Base-by-base conservation (phyloP, 2,797 vertebrate genomes). In the Bufotes viridis region DNA sequence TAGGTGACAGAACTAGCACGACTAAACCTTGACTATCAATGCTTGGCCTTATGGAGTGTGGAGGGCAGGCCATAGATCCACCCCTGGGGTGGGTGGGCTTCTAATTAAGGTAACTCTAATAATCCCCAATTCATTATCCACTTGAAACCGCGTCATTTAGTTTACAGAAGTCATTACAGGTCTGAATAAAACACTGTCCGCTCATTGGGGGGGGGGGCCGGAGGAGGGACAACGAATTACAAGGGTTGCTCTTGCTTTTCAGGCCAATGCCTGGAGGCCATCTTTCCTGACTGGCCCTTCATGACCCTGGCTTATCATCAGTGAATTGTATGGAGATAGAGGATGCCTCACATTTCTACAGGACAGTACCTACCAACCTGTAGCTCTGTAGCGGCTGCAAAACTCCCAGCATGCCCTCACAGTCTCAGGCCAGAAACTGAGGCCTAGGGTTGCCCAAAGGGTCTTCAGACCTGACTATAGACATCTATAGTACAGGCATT, bases 121-220 rank as follows among this genome's bases (percentile, higher is more conserved):
- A 51, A 81, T 65, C 60, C 34, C 34, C 61, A 65, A 81, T 65
- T 81, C 34, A 81, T 81, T 81, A 81, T 81, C 80, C 61, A 81
- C 80, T 81, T 67, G 3, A 81, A 67, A 51, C 34, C 22, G 65
- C 60, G 12, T 81, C 80, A 51, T 20, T 51, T 49, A 65, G 57
- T 51, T 81, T 65, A 81, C 63, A 67, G 49, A 65, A 81, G 60
- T 81, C 80, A 67, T 81, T 81, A 81, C 60, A 18, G 22, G 58
- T 8, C 80, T 65, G 61, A n/a, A 51, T 24, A 81, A 49, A 42
- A 51, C 42, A 53, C 53, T 81, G 61, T 67, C 53, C 22, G 13
- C 61, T 81, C 42, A 53, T 49, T 51, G n/a, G 24, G 80, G 80
- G 61, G 61, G 60, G 14, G n/a, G n/a, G n/a, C n/a, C n/a, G n/a